These are phyloP conservation scores for Meteorus cinctellus DNA, from an alignment of 2,888 invertebrate species.

Conservation along the genomic window DNA sequence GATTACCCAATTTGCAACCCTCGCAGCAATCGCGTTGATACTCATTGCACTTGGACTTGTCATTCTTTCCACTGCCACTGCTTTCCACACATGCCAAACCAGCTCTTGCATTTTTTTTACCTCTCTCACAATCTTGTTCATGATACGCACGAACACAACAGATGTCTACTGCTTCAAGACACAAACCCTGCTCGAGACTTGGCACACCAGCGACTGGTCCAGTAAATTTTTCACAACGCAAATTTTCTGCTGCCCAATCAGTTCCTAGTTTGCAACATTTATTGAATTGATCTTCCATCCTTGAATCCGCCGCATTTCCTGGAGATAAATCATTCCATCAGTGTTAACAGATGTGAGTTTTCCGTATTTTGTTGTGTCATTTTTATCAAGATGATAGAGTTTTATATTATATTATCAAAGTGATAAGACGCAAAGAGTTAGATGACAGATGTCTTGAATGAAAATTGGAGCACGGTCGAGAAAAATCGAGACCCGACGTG, in stretches of 20 bases:
- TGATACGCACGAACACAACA: slow-evolving; percentile 76
- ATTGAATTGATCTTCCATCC: slow-evolving; percentile 61
- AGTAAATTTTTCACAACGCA: slow-evolving; percentile 74
- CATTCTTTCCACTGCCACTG: slow-evolving; percentile 51
- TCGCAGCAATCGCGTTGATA: slow-evolving; percentile 70
- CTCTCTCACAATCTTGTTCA: slow-evolving; percentile 74
- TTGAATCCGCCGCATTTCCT: slow-evolving; percentile 42
- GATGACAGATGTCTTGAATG: not conserved
- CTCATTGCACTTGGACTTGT: slow-evolving; percentile 55
- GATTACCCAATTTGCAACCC: slow-evolving; percentile 68
- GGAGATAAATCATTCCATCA: not conserved
- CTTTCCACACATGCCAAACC: slow-evolving; percentile 69
- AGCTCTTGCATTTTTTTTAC: slow-evolving; percentile 74
- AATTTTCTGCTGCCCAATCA: slow-evolving; percentile 74
- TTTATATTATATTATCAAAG: not conserved
- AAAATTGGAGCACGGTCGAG: slow-evolving; percentile 16
- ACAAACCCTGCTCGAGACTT: slow-evolving; percentile 77
- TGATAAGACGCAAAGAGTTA: slow-evolving; percentile 4
- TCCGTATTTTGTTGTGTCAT: not conserved
- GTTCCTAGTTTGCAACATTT: slow-evolving; percentile 76
- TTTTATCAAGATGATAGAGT: not conserved
- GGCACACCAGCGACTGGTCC: slow-evolving; percentile 76
- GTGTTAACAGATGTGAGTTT: not conserved
- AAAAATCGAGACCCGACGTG: not conserved
- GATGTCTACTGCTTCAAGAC: slow-evolving; percentile 78